Base-by-base conservation (phyloP, 1,140 invertebrate genomes). In the Papilio xuthus region DNA sequence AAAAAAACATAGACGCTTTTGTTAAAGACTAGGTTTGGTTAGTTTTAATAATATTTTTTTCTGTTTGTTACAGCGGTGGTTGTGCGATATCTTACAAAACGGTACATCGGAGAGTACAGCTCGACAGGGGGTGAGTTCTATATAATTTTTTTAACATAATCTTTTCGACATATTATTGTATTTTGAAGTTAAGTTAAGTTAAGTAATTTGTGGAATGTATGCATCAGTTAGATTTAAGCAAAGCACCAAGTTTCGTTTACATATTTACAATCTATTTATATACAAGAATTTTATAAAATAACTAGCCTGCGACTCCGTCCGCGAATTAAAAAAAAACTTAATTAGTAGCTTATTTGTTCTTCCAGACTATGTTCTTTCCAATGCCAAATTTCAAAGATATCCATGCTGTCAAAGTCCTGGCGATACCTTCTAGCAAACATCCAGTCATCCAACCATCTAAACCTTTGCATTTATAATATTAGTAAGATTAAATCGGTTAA, bases 71-170 rank as follows among this genome's bases (percentile, higher is more conserved):
- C 96, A 97, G 97, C 97, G 86, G 96, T 97, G 79, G 96, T 96
- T 74, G 97, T 97, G 82, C 95, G 97, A 84, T 97, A 97, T 90
- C 93, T 97, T 84, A 97, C 97, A 37, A 96, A 96, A 89, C 94
- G 97, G 82, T 97, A 97, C 90, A 97, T 97, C 83, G 96, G 97
- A 77, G 97, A 97, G 94, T 97, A 97, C 94, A 96, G 96, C 93
- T 97, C 96, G 28, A 96, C 96, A 79, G 96, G 95, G 90, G 97
- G 97, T 97, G 90, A 96, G 96, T 80, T 79, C 4, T 15, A 72
- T 41, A 32, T 18, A 71, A 71, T 44, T 44, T 26, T 72, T 20
- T 42, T 44, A 41, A 67, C 13, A 67, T 67, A 67, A 37, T 37
- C 10, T 41, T 70, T 12, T 28, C 20, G 26, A 63, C 8, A 7